Evolutionary conservation across 2,888 invertebrate species (phyloP), one percentile per base, ranked within the genome.

Genomic region (Apamea crenata): DNA sequence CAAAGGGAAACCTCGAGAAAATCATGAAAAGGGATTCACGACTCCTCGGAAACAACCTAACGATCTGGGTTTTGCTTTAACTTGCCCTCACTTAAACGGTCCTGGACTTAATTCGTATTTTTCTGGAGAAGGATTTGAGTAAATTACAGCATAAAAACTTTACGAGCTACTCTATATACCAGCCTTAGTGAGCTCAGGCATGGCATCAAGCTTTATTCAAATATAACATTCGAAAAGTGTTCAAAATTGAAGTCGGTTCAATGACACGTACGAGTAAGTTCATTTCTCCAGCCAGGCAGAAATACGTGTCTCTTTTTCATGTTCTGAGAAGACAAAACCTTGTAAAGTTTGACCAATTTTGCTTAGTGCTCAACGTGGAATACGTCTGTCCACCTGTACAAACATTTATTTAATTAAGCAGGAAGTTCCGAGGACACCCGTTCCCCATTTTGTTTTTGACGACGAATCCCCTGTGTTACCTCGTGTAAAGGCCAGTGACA

Each of bases 401-500:
- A 93, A 93, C 92, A 93, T 89, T 86, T 91, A 93, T 93, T 94
- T 94, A 94, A 95, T 95, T 95, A 94, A 93, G 91, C 91, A 92
- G 93, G 92, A 93, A 94, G 92, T 94, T 92, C 87, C 92, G 91
- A 93, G 93, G 93, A 91, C 93, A 90, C 89, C 80, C 88, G 89
- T 87, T 87, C 86, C 90, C 82, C 87, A 83, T 92, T 93, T 93
- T 92, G 93, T 94, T 93, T 91, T 92, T 90, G 91, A 90, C 92
- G 88, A 89, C 82, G 87, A 91, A 90, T 93, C 93, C 94, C 92
- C 84, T 90, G 92, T 91, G 93, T 90, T 92, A 75, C 78, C 53
- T 50, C 77, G 53, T 84, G 83, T 87, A 74, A 89, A 88, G 86
- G 87, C 85, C 88, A 85, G 85, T 92, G 92, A 92, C 91, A 93